Evolutionary conservation across 2,797 vertebrate species (phyloP), one percentile per base, ranked within the genome.

Genomic region (Vespertilio murinus): DNA sequence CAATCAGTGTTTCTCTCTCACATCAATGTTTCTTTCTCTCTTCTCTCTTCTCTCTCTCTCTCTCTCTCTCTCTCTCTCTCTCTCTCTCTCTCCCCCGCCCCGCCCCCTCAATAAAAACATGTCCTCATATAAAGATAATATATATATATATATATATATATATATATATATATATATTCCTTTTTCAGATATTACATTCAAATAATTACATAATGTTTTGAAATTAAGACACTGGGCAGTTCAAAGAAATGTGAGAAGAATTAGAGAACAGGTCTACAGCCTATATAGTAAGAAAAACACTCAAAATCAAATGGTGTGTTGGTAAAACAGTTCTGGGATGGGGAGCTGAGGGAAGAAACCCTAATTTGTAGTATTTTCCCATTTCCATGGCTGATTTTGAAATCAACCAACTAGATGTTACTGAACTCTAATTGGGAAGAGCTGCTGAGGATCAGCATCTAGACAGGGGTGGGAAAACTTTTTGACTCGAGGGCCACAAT

Each of bases 141-240:
- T 1, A 52, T 6, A 20, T 20, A 64, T 82, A 75, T 47, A 10
- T n/a, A 54, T 1, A 18, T 1, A 52, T 6, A 20, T 20, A 64
- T 82, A 75, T 47, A 54, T 1, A 18, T 1, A 52, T 6, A 20
- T 20, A 64, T 82, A 75, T 47, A 10, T n/a, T n/a, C n/a, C n/a
- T n/a, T n/a, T 86, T 59, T 61, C 49, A 69, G 73, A 69, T 69
- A 59, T 42, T 86, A 86, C n/a, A 73, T 73, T 85, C 38, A 85
- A 73, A 14, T 49, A 80, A 65, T 67, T 73, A 89, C 33, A 74
- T 65, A 52, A 73, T 84, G 47, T 92, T 90, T 85, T 94, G 35
- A 80, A 83, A 92, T 71, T 73, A 95, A 84, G 47, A 74, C 40
- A 59, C 0, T 77, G 77, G 3, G 14, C n/a, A 87, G 22, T 40